Base-by-base conservation (phyloP, 2,113 vertebrate species). In the Bostrychus sinensis region DNA sequence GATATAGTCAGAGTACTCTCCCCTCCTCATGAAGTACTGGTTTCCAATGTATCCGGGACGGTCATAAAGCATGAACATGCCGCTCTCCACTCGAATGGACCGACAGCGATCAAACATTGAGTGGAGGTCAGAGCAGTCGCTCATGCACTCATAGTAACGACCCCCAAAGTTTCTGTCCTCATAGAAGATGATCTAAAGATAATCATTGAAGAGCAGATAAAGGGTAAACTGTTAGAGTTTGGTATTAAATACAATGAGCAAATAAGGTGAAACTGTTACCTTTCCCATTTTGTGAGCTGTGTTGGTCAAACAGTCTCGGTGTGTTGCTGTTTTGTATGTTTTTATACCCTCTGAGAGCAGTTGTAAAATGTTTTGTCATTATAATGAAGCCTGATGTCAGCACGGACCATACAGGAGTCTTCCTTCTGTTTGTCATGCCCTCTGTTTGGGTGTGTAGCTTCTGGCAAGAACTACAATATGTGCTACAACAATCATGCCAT, bases 11-110 rank as follows among this genome's bases (percentile, higher is more conserved):
- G 88, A 43, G 65, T 90, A 91, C 23, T 91, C 90, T 0, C 89
- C 89, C 67, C 37, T 90, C 58, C 34, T 85, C 76, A 91, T 55
- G 73, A 88, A 86, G 75, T 54, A 89, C 85, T 91, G 90, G 73
- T 87, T 88, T 1, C 91, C 90, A 6, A n/a, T 82, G 78, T 46
- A 92, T 57, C 83, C 63, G 0, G 86, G 72, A 0, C 74, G 80
- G 23, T 92, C 89, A 30, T 91, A 91, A 60, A 85, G 65, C 81
- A 89, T 62, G 78, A 89, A 92, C 84, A 82, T 86, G 77, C 85
- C 80, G 2, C 76, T 80, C 83, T 89, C 84, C 70, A 90, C 78
- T 3, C 80, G 11, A 50, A 85, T 77, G 36, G 83, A 92, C 66
- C 70, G 85, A 74, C 89, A 91, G 79, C 26, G 10, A 43, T 63